Evolutionary conservation across 2,113 vertebrate genomes (phyloP).

Genomic region (Lontra canadensis): DNA sequence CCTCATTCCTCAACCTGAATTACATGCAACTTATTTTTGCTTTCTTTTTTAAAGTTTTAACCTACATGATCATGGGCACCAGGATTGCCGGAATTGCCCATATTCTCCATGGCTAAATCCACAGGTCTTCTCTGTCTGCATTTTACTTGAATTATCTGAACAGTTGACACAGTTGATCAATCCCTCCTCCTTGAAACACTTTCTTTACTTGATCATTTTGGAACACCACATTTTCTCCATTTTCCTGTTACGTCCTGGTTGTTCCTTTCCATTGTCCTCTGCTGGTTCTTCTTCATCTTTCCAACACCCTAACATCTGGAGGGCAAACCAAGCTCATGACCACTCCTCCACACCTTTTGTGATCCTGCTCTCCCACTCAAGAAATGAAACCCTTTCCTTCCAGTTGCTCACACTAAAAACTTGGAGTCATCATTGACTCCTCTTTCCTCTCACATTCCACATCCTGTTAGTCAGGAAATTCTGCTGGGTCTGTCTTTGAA

Average conservation of each 20-base stretch:
- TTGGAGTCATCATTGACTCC: not conserved
- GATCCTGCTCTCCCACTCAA: not conserved
- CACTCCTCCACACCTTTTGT: not conserved
- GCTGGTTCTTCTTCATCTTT: not conserved
- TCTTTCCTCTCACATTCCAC: not conserved
- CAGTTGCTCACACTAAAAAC: not conserved
- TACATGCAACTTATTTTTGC: conserved; percentile 4
- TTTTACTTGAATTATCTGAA: not conserved
- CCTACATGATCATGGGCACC: not conserved
- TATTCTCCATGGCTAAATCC: not conserved
- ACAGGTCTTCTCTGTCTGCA: not conserved
- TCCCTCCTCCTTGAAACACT: not conserved
- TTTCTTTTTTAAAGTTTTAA: conserved; percentile 32
- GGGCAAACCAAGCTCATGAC: not conserved
- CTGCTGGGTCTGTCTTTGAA: not conserved
- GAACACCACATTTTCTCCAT: not conserved
- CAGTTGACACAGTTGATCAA: not conserved
- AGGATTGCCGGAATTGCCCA: not conserved
- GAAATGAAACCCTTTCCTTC: not conserved
- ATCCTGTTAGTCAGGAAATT: not conserved
- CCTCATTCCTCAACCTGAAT: conserved; percentile 33
- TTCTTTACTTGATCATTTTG: not conserved
- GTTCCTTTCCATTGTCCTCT: not conserved
- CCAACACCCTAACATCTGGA: not conserved
- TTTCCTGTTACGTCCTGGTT: not conserved